Base-by-base conservation (phyloP, 1,140 invertebrate genomes). In the Teleopsis dalmanni region DNA sequence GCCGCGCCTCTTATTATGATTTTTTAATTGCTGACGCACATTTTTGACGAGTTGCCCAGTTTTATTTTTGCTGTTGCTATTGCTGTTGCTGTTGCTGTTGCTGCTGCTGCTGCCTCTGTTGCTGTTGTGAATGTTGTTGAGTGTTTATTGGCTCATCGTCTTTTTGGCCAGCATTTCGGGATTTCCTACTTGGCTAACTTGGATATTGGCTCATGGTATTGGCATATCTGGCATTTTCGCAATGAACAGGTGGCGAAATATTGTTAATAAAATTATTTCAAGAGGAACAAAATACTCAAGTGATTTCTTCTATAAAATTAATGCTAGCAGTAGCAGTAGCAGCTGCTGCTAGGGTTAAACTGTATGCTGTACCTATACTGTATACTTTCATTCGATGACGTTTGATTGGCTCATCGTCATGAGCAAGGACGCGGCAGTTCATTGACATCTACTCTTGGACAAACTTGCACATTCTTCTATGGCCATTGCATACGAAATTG, bases 1-100 rank as follows among this genome's bases (percentile, higher is more conserved):
- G n/a, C n/a, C n/a, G n/a, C n/a, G 23, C 21, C 58, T 56, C 62
- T 64, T 63, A 63, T 65, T 59, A 65, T 36, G 33, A 36, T 37
- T 21, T 62, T 60, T 65, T 65, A 65, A 65, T 65, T 65, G 62
- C 59, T 60, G 59, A 62, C 62, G 60, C 60, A 63, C 57, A 62
- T 54, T 60, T 63, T 64, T 59, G 62, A 64, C 59, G 61, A 61
- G 51, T 52, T 65, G 62, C 62, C 62, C 57, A 65, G 57, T 60
- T 58, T 22, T 14, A 18, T 16, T 36, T 36, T 22, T 47, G 18
- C 45, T 55, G 53, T 47, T 51, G 53, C 47, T 22, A 31, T 16
- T 44, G 14, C 37, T 22, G 22, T 31, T 33, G 27, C 47, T 16
- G 35, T 8, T 42, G 25, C 16, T 21, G n/a, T n/a, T n/a, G n/a